Conservation (phyloP, 2,113 vertebrate species). For the Hyperoodon ampullatus region DNA sequence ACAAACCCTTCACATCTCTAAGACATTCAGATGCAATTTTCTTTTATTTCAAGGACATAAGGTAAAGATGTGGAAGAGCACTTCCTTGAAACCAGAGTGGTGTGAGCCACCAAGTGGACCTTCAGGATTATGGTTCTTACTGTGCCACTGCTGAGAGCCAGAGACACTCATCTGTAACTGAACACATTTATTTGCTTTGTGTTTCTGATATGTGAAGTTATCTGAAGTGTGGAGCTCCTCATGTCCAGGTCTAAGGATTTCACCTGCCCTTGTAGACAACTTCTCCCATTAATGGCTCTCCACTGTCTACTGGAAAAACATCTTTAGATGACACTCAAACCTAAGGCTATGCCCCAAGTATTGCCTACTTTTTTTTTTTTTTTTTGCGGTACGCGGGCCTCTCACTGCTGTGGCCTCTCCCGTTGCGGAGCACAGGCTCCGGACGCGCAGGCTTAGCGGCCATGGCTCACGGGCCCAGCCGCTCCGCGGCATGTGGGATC, state of each 20-base stretch:
- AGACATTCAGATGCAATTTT: not conserved
- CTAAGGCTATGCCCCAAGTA: not conserved
- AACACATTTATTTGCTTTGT: not conserved
- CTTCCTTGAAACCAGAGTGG: not conserved
- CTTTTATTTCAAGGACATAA: not conserved
- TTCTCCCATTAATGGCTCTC: not conserved
- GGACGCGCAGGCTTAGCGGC: too few relatives aligned
- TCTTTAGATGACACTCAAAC: not conserved
- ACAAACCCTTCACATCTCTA: not conserved
- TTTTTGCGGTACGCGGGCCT: too few relatives aligned
- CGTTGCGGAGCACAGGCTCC: too few relatives aligned
- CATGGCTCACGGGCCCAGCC: too few relatives aligned
- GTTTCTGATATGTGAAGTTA: not conserved
- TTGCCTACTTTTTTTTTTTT: not conserved
- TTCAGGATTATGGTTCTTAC: not conserved
- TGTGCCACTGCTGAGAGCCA: not conserved
- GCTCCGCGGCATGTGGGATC: too few relatives aligned
- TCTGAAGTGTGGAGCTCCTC: not conserved
- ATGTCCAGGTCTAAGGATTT: not conserved
- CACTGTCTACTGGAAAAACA: not conserved
- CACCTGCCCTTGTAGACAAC: not conserved
- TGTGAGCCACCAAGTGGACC: not conserved
- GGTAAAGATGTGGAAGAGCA: not conserved
- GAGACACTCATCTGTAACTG: not conserved
- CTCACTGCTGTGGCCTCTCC: too few relatives aligned